These are phyloP conservation scores for Pangasius sanitwongsei DNA, from an alignment of 2,797 vertebrate genomes.

Conservation along the genomic window DNA sequence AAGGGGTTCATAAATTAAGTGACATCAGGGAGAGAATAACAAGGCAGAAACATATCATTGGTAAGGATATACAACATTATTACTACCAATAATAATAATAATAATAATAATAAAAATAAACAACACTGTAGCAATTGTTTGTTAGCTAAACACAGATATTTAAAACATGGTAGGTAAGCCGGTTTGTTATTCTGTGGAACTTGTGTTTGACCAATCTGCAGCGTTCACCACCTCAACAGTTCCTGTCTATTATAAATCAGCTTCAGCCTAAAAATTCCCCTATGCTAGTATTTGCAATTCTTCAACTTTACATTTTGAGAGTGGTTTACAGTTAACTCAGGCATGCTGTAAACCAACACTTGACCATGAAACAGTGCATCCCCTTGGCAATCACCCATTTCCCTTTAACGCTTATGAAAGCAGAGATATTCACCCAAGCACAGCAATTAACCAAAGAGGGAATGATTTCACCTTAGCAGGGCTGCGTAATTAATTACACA, in stretches of 20 bases:
- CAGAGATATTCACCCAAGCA: not conserved
- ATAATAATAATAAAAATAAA: not conserved
- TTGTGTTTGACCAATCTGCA: not conserved
- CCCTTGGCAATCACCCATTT: not conserved
- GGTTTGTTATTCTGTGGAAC: not conserved
- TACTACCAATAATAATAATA: not conserved
- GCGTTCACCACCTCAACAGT: not conserved
- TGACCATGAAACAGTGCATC: not conserved
- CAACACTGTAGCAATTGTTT: not conserved
- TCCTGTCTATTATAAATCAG: not conserved
- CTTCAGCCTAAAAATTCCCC: not conserved
- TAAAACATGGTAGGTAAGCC: not conserved
- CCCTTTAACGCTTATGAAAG: not conserved
- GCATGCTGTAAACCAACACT: not conserved
- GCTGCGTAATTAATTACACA: slow-evolving; percentile 5
- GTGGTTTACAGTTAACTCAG: not conserved
- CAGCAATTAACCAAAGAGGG: not conserved
- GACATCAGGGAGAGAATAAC: slow-evolving; percentile 43
- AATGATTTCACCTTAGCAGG: not conserved
- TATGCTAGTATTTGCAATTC: not conserved
- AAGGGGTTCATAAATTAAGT: slow-evolving; percentile 45
- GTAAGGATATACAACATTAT: slow-evolving; percentile 36
- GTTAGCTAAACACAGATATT: not conserved
- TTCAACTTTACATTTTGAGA: not conserved
- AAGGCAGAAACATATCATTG: slow-evolving; percentile 48